A percentile compares a stretch with the other conserved stretches of the same genome.
phyloP scores from a whole-genome alignment of 2,888 invertebrate genomes.

The Caenorhabditis plicata region DNA sequence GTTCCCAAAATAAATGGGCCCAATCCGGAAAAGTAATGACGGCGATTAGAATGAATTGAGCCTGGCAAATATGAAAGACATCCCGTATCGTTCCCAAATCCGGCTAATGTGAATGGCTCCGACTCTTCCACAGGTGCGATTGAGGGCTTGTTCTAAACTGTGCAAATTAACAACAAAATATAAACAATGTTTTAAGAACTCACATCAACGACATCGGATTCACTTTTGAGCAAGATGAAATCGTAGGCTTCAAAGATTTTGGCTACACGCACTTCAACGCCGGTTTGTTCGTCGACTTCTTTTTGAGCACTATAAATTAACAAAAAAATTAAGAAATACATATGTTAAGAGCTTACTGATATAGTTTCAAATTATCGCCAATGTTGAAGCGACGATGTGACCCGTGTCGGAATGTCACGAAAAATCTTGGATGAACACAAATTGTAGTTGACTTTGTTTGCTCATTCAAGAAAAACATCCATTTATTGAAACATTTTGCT shows the following conservation, averaged over 20 bases:
- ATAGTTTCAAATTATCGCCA: conserved; percentile 21
- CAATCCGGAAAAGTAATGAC: conserved; percentile 22
- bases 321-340: conserved; percentile 23
- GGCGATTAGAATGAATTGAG: conserved; percentile 19
- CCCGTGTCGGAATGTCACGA: conserved; percentile 36
- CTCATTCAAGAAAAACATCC: conserved; percentile 31
- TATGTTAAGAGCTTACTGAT: conserved; percentile 17
- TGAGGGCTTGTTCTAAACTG: conserved; percentile 29
- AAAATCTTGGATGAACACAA: conserved; percentile 30
- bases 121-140: conserved; percentile 26
- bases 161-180: conserved; percentile 29
- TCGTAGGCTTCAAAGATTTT: conserved; percentile 25
- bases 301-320: conserved; percentile 24
- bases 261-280: conserved; percentile 19
- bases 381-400: conserved; percentile 23
- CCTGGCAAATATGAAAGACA: conserved; percentile 29
- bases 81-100: conserved; percentile 28
- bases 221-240: conserved; percentile 31
- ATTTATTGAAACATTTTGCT: conserved; percentile 17
- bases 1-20: conserved; percentile 40
- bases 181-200: conserved; percentile 28
- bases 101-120: conserved; percentile 29
- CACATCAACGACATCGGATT: conserved; percentile 34
- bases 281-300: conserved; percentile 18
- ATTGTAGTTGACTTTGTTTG: conserved; percentile 20